A percentile compares a stretch with the other conserved stretches of the same genome.
These are phyloP conservation scores for Thera britannica DNA, from an alignment of 2,888 invertebrate species.

Conservation along the genomic window DNA sequence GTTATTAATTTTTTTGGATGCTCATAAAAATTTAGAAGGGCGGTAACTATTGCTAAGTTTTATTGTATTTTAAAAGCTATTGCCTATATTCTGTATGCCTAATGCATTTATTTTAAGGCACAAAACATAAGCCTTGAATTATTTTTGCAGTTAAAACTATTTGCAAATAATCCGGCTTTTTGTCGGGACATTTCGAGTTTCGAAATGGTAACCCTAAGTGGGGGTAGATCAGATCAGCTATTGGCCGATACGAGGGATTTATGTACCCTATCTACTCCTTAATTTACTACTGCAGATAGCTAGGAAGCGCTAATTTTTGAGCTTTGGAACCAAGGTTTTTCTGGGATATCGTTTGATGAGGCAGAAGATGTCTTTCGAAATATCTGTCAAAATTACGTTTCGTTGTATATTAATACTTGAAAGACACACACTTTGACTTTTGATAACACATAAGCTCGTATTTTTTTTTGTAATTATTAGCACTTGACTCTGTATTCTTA, in stretches of 20 bases:
- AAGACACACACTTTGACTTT: too few relatives aligned
- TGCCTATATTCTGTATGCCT: too few relatives aligned
- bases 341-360: not conserved
- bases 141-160: not conserved
- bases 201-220: constrained; percentile 12
- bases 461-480: too few relatives aligned
- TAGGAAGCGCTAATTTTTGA: constrained; percentile 37
- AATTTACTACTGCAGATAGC: constrained; percentile 52
- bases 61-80: too few relatives aligned
- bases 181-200: not conserved
- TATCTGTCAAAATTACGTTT: not conserved
- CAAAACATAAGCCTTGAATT: too few relatives aligned
- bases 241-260: constrained; percentile 63
- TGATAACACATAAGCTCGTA: too few relatives aligned
- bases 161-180: constrained; percentile 1
- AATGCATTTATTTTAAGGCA: too few relatives aligned
- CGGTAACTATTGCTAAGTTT: too few relatives aligned
- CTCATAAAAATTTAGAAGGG: too few relatives aligned
- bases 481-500: too few relatives aligned
- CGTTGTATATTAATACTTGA: too few relatives aligned
- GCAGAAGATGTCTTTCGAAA: not conserved
- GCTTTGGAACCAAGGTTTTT: constrained; percentile 7
- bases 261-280: constrained; percentile 57
- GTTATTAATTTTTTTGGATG: too few relatives aligned
- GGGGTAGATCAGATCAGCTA: constrained; percentile 53